Conservation (phyloP, 2,113 vertebrate species). For the Eurypyga helias region DNA sequence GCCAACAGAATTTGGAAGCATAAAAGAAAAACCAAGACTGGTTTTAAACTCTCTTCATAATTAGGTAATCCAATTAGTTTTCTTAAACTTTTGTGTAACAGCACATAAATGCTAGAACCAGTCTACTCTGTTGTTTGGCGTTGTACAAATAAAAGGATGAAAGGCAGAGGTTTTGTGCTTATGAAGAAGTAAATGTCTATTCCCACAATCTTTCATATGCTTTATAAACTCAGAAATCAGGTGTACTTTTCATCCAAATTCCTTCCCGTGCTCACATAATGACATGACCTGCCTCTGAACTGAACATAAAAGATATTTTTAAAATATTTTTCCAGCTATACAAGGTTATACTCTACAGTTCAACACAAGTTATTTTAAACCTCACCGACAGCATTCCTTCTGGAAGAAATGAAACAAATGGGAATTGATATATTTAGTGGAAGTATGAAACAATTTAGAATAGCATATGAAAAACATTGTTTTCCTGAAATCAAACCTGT, state of each 20-base stretch:
- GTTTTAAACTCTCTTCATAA: background rate
- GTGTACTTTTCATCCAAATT: background rate
- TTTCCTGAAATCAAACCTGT: background rate
- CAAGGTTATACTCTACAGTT: background rate
- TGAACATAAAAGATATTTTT: background rate
- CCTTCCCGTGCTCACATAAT: background rate
- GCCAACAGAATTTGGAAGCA: background rate
- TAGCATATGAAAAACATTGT: rapidly evolving
- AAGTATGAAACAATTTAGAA: background rate
- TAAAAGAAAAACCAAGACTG: background rate
- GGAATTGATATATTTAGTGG: background rate
- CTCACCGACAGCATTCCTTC: background rate
- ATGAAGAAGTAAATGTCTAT: background rate
- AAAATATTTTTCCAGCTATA: background rate
- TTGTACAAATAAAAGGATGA: background rate
- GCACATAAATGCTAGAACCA: background rate
- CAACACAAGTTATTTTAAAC: background rate
- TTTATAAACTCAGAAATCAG: background rate
- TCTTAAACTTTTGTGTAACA: background rate
- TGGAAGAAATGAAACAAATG: background rate
- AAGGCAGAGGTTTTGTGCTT: background rate
- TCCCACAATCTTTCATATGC: background rate
- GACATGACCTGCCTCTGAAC: background rate
- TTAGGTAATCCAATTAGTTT: background rate
- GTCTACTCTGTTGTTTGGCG: background rate